A percentile compares a stretch with the other conserved stretches of the same genome.
Evolutionary conservation across 92 coral and sea anemone species (phyloP).

Genomic region (Siderastrea siderea): DNA sequence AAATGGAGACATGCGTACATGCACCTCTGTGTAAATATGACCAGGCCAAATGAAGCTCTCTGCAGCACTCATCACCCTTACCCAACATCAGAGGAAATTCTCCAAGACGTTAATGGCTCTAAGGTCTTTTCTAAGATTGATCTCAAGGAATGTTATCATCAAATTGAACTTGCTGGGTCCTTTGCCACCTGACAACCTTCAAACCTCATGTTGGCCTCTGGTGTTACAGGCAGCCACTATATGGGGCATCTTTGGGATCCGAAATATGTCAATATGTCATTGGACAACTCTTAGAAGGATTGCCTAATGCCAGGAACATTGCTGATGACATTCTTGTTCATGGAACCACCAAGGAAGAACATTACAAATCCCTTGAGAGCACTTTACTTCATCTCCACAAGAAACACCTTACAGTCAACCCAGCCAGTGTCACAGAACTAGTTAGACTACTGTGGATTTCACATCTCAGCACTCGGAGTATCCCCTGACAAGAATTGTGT

Average conservation of each 20-base stretch:
- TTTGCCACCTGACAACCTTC: conserved; percentile 22
- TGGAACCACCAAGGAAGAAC: background rate
- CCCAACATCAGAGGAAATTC: conserved; percentile 63
- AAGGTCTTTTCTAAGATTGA: too few relatives aligned
- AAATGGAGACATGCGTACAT: too few relatives aligned
- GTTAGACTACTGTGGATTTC: background rate
- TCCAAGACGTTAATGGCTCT: conserved; percentile 48
- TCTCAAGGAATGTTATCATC: conserved; percentile 56
- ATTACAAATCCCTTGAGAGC: background rate
- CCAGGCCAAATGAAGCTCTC: conserved; percentile 40
- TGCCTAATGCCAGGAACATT: background rate
- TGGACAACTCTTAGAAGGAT: too few relatives aligned
- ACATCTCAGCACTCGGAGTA: conserved; percentile 44
- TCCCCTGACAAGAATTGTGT: conserved; percentile 35
- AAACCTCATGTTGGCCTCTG: background rate
- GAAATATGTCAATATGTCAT: too few relatives aligned
- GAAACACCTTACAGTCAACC: too few relatives aligned
- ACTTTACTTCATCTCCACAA: too few relatives aligned
- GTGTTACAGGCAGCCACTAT: conserved; percentile 55
- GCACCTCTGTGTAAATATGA: conserved; percentile 1
- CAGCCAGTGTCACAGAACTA: too few relatives aligned
- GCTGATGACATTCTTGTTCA: background rate
- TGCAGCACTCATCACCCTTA: conserved; percentile 50
- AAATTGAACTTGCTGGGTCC: conserved; percentile 57
- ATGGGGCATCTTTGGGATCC: conserved; percentile 20